Evolutionary conservation across 2,113 vertebrate species (phyloP).

Genomic region (Aplodontia rufa): DNA sequence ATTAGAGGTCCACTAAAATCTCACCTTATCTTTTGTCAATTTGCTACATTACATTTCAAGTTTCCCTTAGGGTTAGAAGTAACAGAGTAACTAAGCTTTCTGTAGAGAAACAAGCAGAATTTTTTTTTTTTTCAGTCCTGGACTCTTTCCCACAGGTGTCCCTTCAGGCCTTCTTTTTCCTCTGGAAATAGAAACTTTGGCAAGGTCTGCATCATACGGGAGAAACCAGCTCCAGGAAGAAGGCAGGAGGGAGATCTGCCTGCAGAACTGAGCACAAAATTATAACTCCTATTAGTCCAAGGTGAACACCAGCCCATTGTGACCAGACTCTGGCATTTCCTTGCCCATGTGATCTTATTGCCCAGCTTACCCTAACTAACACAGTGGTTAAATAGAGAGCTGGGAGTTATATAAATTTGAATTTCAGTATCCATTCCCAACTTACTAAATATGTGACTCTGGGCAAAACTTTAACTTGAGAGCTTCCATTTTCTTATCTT

Average conservation of each 20-base stretch:
- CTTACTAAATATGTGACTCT: not conserved
- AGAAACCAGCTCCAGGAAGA: too few relatives aligned
- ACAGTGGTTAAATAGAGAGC: not conserved
- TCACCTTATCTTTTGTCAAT: not conserved
- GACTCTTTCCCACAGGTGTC: fast-evolving
- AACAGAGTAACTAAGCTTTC: not conserved
- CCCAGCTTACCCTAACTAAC: not conserved
- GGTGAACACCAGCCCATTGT: not conserved
- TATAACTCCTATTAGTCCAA: not conserved
- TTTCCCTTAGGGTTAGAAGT: not conserved
- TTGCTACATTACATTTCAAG: not conserved
- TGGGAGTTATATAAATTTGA: not conserved
- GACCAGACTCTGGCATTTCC: not conserved
- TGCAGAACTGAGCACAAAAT: fast-evolving
- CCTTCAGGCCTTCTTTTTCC: not conserved
- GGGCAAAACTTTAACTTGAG: not conserved
- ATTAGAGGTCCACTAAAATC: not conserved
- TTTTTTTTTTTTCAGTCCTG: not conserved
- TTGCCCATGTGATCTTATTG: not conserved
- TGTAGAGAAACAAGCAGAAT: not conserved
- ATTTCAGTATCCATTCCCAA: not conserved
- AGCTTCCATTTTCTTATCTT: not conserved
- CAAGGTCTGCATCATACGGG: not conserved
- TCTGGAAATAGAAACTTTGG: not conserved
- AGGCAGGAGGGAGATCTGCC: not conserved